Percentiles rank a stretch among this genome's conserved stretches.
These are phyloP conservation scores for Burhinus oedicnemus DNA, from an alignment of 2,113 vertebrate genomes.

Conservation along the genomic window DNA sequence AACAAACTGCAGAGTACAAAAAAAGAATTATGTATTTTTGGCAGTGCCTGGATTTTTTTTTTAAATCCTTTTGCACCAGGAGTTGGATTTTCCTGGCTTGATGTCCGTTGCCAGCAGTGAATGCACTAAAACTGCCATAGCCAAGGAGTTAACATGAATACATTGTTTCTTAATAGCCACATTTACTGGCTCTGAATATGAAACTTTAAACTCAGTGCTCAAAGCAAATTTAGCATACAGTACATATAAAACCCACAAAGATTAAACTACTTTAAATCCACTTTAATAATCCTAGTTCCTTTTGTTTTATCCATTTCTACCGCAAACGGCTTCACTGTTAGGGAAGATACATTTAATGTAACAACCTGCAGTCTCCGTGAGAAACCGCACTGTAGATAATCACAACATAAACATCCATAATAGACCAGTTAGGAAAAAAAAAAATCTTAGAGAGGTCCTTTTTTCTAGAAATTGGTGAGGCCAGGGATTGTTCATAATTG, in stretches of 20 bases:
- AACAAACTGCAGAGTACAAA: constrained; percentile 78
- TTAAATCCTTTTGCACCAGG: constrained; percentile 61
- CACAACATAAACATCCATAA: neutral
- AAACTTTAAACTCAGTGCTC: constrained; percentile 50
- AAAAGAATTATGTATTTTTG: constrained; percentile 74
- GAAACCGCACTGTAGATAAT: constrained; percentile 3
- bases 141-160: constrained; percentile 57
- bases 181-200: constrained; percentile 56
- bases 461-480: neutral
- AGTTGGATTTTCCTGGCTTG: constrained; percentile 71
- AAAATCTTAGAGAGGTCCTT: neutral
- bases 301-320: constrained; percentile 38
- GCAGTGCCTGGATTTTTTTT: constrained; percentile 42
- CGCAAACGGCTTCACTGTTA: constrained; percentile 25
- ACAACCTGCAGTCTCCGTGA: neutral
- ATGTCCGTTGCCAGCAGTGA: constrained; percentile 40
- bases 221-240: constrained; percentile 60
- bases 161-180: constrained; percentile 63
- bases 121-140: neutral
- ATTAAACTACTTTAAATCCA: constrained; percentile 47
- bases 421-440: constrained; percentile 1
- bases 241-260: constrained; percentile 1
- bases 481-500: neutral
- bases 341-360: neutral
- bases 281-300: constrained; percentile 17